phyloP scores from a whole-genome alignment of 2,797 vertebrate genomes.

The Aselliscus stoliczkanus region DNA sequence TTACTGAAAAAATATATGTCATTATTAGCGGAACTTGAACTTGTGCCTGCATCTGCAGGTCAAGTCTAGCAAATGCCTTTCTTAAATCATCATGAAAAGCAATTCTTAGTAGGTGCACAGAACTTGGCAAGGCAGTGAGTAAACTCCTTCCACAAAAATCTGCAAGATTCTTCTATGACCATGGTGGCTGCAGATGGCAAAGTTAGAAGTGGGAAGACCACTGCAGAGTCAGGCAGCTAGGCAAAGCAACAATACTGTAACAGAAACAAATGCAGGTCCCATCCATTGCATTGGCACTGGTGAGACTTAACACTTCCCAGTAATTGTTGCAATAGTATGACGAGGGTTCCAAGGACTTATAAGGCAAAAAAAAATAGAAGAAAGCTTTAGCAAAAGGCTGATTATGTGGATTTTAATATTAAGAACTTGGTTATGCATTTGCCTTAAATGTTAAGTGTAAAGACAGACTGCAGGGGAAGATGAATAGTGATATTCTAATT shows the following conservation, averaged over 20 bases:
- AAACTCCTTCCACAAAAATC: not conserved
- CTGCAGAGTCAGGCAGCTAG: rapidly evolving
- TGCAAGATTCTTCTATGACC: not conserved
- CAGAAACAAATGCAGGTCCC: not conserved
- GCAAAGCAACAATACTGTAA: rapidly evolving
- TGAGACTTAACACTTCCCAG: not conserved
- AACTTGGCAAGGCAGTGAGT: not conserved
- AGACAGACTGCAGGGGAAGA: not conserved
- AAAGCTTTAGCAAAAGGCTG: not conserved
- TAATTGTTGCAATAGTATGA: not conserved
- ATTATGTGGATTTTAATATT: not conserved
- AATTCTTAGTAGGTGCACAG: not conserved
- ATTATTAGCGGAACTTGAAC: not conserved
- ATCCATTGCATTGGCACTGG: not conserved
- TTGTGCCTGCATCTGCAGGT: not conserved
- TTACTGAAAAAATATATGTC: not conserved
- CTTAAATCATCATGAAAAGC: not conserved
- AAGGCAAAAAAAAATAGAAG: not conserved
- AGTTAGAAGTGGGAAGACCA: no score
- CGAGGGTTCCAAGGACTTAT: not conserved
- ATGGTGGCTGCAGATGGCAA: not conserved
- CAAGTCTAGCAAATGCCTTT: not conserved
- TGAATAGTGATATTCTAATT: not conserved
- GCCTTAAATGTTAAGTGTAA: not conserved
- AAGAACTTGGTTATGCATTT: not conserved